phyloP scores from a whole-genome alignment of 2,888 invertebrate species.

The Lepidonotus clava region DNA sequence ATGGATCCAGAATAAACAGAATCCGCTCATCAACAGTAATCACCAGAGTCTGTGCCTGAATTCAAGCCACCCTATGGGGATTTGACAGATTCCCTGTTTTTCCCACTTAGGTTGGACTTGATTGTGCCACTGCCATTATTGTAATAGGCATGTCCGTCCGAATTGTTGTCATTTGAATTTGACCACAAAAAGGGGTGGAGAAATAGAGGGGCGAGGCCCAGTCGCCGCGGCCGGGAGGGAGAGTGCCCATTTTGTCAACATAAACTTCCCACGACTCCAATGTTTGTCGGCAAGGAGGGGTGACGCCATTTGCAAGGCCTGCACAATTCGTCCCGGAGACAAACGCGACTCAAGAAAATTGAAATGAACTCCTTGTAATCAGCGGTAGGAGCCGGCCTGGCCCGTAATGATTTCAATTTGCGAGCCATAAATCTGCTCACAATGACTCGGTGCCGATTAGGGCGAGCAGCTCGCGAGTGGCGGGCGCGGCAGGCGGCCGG shows the following conservation, averaged over 20 bases:
- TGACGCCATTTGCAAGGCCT: not conserved
- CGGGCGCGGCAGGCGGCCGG: not conserved
- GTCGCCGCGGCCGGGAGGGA: no score
- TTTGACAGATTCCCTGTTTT: slow-evolving; percentile 6
- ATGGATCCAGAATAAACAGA: no score
- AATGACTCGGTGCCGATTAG: not conserved
- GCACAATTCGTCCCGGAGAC: not conserved
- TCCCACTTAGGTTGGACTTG: slow-evolving; percentile 22
- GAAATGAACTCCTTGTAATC: slow-evolving; percentile 6
- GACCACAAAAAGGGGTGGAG: not conserved
- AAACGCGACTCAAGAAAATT: not conserved
- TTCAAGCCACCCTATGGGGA: not conserved
- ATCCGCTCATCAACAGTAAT: no score
- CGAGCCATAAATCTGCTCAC: not conserved
- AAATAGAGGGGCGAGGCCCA: not conserved
- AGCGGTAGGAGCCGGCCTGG: not conserved
- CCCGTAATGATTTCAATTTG: not conserved
- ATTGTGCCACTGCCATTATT: slow-evolving; percentile 8
- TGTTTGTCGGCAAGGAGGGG: not conserved
- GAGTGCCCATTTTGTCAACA: not conserved
- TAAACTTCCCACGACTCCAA: not conserved
- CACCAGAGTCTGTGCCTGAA: not conserved
- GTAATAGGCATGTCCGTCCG: not conserved
- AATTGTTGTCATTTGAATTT: slow-evolving; percentile 10
- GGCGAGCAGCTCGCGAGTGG: not conserved